phyloP scores from a whole-genome alignment of 2,797 vertebrate genomes.

The Remorina albescens region DNA sequence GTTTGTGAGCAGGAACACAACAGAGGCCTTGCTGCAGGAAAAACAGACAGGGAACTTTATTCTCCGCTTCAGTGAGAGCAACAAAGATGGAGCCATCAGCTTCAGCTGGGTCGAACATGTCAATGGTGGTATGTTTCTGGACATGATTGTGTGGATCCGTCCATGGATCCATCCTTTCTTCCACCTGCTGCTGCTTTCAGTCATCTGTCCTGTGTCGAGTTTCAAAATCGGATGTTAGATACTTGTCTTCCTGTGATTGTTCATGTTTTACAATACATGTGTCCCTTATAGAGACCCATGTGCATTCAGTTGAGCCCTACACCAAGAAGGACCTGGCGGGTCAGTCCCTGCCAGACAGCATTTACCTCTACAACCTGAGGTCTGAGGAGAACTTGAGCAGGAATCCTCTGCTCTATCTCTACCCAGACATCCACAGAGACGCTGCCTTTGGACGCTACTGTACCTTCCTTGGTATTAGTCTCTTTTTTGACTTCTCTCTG shows the following conservation, averaged over 20 bases:
- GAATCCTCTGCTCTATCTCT: slow-evolving; percentile 91
- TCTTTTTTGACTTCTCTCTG: not conserved
- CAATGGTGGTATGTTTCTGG: slow-evolving; percentile 44
- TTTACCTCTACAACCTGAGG: slow-evolving; percentile 88
- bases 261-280: not conserved
- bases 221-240: not conserved
- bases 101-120: slow-evolving; percentile 90
- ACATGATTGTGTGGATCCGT: not conserved
- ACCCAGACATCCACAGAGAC: slow-evolving; percentile 91
- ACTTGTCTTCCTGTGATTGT: not conserved
- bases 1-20: slow-evolving; percentile 91
- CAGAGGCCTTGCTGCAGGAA: slow-evolving; percentile 84
- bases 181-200: not conserved
- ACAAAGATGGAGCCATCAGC: slow-evolving; percentile 92
- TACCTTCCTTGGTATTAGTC: slow-evolving; percentile 75
- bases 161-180: too few relatives aligned
- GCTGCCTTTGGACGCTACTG: slow-evolving; percentile 88
- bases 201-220: not conserved
- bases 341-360: slow-evolving; percentile 86
- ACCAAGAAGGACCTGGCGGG: slow-evolving; percentile 87
- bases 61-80: slow-evolving; percentile 95
- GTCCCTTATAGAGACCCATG: slow-evolving; percentile 65
- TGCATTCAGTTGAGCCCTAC: slow-evolving; percentile 91
- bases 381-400: slow-evolving; percentile 78
- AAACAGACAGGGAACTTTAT: slow-evolving; percentile 90